Conservation (phyloP, 2,113 vertebrate species). For the Rattus rattus region DNA sequence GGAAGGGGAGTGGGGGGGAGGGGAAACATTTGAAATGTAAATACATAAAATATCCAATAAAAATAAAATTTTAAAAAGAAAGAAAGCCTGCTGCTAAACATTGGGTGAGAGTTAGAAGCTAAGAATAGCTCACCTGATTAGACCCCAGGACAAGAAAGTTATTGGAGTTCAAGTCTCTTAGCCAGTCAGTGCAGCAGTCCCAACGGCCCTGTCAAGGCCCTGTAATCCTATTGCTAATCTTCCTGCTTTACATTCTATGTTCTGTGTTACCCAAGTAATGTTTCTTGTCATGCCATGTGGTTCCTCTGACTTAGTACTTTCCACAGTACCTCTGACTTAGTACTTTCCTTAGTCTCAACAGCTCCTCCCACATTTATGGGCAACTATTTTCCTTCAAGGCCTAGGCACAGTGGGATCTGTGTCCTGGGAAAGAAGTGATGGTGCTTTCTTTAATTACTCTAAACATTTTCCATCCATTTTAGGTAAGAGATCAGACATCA, state of each 20-base stretch:
- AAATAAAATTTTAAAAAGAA: no score
- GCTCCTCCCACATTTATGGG: background rate
- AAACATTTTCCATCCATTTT: background rate
- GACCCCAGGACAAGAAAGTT: background rate
- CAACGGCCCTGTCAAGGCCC: background rate
- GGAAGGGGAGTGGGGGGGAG: no score
- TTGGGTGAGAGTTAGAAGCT: background rate
- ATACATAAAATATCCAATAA: no score
- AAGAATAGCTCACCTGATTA: background rate
- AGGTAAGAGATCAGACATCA: background rate
- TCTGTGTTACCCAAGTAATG: background rate
- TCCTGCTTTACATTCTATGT: background rate
- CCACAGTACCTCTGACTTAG: background rate
- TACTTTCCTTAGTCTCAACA: background rate
- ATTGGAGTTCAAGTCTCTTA: background rate
- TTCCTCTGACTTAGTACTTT: background rate
- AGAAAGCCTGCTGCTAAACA: background rate
- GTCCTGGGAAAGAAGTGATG: background rate
- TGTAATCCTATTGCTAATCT: background rate
- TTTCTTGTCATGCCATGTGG: background rate
- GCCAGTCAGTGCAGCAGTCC: background rate
- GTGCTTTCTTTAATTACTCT: background rate
- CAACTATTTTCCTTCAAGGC: background rate
- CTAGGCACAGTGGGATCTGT: background rate
- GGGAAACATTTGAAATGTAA: no score